Evolutionary conservation across 2,888 invertebrate genomes (phyloP), one percentile per base, ranked within the genome.

Genomic region (Amblyjoppa proteus): DNA sequence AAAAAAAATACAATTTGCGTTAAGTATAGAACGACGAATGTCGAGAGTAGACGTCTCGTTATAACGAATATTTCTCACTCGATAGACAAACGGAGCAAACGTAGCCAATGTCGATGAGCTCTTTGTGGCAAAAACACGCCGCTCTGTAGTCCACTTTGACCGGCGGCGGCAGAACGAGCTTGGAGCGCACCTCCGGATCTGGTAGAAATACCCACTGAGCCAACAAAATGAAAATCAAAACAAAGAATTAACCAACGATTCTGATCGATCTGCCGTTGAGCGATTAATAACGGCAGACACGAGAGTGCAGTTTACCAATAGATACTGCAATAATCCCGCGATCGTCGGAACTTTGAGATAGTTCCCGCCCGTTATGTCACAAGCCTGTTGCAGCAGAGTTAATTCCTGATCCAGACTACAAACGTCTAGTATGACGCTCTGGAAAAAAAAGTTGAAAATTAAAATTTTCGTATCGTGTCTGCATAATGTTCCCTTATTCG

Each of bases 31-130:
- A 64, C 69, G 13, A 49, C 7, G 53, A 77, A 71, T 71, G 88
- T 11, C 31, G 20, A 64, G 41, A 38, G 71, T 70, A 31, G 73
- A 83, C 73, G 11, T 4, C 3, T 28, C 7, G 28, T 58, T 58
- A 13, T 28, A 28, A 13, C 3, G 11, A 58, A 58, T 28, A 13
- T 4, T 58, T 25, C 96, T 95, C 93, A 98, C 98, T 98, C 88
- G 99, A 99, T 61, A 99, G 95, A 94, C 99, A 99, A 77, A 99
- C 98, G 7, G 99, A 99, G 94, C 99, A 99, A 28, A 99, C 99
- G 94, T 97, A 99, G 87, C 99, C 99, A 90, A 99, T 97, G 92
- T 99, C 99, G 84, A 99, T 97, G 53, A 99, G 96, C 90, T 98
- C 98, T 31, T 99, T 95, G 94, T 99, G 99, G 92, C 99, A 99